Percentiles rank a stretch among this genome's conserved stretches.
These are phyloP conservation scores for Hirtodrosophila cameraria DNA, from an alignment of 2,888 invertebrate genomes.

Conservation along the genomic window DNA sequence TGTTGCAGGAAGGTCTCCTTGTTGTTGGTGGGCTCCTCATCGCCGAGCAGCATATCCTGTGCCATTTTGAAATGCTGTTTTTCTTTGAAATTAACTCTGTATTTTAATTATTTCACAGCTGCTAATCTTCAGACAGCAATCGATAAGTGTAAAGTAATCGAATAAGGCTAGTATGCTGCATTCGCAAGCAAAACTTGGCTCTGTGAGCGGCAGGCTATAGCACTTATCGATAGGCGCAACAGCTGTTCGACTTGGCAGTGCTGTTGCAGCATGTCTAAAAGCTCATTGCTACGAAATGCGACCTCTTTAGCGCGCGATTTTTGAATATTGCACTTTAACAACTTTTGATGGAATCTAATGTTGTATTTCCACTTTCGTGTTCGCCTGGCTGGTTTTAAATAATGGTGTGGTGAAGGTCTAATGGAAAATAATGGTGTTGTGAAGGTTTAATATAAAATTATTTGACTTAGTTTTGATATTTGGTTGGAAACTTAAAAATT, in stretches of 20 bases:
- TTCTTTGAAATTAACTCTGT: constrained; percentile 3
- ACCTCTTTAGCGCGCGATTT: neutral
- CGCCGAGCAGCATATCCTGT: constrained; percentile 81
- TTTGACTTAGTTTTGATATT: too few species aligned
- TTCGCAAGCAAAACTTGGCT: too few species aligned
- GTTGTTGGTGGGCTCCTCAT: constrained; percentile 75
- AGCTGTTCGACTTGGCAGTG: constrained; percentile 14
- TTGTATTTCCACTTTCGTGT: too few species aligned
- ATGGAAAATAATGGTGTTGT: too few species aligned
- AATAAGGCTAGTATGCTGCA: too few species aligned
- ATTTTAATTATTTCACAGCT: constrained; percentile 32
- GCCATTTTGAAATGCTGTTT: constrained; percentile 70
- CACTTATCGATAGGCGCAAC: constrained; percentile 7
- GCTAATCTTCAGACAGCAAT: constrained; percentile 4
- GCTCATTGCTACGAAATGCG: constrained; percentile 15
- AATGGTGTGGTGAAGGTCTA: too few species aligned
- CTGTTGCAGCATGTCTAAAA: neutral
- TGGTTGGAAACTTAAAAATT: too few species aligned
- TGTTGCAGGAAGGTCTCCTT: constrained; percentile 90
- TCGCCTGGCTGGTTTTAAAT: too few species aligned
- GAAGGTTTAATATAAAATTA: too few species aligned
- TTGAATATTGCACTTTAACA: neutral
- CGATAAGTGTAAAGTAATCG: constrained; percentile 6
- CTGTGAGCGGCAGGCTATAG: too few species aligned
- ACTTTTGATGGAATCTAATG: too few species aligned